These are phyloP conservation scores for Smittia sp. DNA, from an alignment of 2,888 invertebrate species.

Conservation along the genomic window DNA sequence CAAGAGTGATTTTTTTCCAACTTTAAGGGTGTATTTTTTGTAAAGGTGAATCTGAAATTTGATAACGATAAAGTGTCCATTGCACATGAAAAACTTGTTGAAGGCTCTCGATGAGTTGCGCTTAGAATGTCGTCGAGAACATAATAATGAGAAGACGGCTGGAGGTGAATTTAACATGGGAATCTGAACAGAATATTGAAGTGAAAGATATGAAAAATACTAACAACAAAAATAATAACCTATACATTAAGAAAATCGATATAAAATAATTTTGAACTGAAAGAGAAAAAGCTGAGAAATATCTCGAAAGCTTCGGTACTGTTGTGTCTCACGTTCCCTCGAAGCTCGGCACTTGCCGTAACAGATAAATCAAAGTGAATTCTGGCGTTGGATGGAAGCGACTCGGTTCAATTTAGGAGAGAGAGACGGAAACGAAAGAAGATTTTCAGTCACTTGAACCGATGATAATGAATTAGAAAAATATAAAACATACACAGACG, in stretches of 20 bases:
- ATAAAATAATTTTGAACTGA: slow-evolving; percentile 41
- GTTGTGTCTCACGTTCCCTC: slow-evolving; percentile 22
- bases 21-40: slow-evolving; percentile 40
- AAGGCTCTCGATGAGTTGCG: not conserved
- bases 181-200: slow-evolving; percentile 39
- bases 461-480: slow-evolving; percentile 41
- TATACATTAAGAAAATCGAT: slow-evolving; percentile 42
- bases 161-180: slow-evolving; percentile 20
- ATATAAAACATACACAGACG: slow-evolving; percentile 39
- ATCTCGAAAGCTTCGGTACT: slow-evolving; percentile 1
- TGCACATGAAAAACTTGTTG: slow-evolving; percentile 16
- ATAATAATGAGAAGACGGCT: slow-evolving; percentile 22
- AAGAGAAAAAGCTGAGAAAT: slow-evolving; percentile 23
- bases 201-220: slow-evolving; percentile 42
- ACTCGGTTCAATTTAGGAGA: not conserved
- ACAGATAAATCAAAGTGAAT: too few species aligned
- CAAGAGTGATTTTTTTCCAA: slow-evolving; percentile 31
- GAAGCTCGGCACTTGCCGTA: too few species aligned
- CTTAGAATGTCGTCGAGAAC: not conserved
- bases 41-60: slow-evolving; percentile 36
- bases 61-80: slow-evolving; percentile 38
- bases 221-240: slow-evolving; percentile 41
- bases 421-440: slow-evolving; percentile 5
- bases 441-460: slow-evolving; percentile 37
- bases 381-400: too few species aligned